Conservation (phyloP, 2,113 vertebrate species). For the Cynoglossus semilaevis region DNA sequence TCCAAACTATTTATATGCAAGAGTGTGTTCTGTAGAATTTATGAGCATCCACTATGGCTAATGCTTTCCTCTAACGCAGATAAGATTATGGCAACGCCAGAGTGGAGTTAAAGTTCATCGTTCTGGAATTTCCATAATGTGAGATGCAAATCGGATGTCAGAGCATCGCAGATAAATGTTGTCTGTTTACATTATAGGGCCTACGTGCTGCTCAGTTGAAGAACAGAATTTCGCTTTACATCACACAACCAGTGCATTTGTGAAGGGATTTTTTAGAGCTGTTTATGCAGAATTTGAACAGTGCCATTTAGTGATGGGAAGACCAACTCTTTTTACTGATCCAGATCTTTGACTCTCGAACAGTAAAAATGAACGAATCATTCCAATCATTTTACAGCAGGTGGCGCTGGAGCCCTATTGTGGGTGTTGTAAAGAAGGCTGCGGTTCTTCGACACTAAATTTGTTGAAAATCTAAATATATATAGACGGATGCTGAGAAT, state of each 20-base stretch:
- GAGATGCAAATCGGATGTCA: slow-evolving; percentile 32
- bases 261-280: too few species aligned
- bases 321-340: too few species aligned
- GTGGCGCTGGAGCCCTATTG: too few species aligned
- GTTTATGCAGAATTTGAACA: too few species aligned
- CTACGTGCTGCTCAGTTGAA: slow-evolving; percentile 21
- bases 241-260: background rate
- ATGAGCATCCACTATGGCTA: slow-evolving; percentile 41
- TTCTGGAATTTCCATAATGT: slow-evolving; percentile 46
- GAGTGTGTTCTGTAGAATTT: slow-evolving; percentile 43
- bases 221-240: slow-evolving; percentile 25
- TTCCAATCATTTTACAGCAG: too few species aligned
- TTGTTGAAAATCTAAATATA: too few species aligned
- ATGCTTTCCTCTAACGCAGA: slow-evolving; percentile 44
- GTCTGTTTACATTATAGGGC: slow-evolving; percentile 1
- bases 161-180: slow-evolving; percentile 24
- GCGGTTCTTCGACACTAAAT: too few species aligned
- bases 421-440: too few species aligned
- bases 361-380: too few species aligned
- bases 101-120: slow-evolving; percentile 51
- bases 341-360: too few species aligned
- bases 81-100: slow-evolving; percentile 66
- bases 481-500: too few species aligned
- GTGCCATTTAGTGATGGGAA: too few species aligned
- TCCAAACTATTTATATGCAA: slow-evolving; percentile 56